These are phyloP conservation scores for Actinemys pallida DNA, from an alignment of 2,113 vertebrate genomes.

Conservation along the genomic window DNA sequence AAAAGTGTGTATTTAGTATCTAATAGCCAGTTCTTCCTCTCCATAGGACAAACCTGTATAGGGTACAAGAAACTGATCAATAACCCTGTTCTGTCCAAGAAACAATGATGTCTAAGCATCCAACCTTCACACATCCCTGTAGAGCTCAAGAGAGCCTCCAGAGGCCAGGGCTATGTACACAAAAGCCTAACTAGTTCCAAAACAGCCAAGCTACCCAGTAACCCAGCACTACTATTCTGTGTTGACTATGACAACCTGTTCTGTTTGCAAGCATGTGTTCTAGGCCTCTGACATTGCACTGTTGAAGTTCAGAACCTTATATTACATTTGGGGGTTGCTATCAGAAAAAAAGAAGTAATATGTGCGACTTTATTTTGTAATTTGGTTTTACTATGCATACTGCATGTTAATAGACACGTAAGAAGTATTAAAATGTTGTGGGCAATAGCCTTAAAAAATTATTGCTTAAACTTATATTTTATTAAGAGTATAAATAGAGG, in stretches of 20 bases:
- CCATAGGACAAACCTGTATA: accelerated
- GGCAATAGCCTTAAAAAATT: background rate
- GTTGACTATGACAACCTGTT: background rate
- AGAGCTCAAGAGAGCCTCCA: background rate
- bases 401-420: background rate
- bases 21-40: background rate
- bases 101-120: background rate
- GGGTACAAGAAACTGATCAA: accelerated
- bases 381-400: background rate
- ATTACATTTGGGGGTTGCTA: background rate
- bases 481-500: background rate
- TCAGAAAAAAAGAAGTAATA: background rate
- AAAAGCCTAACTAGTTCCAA: background rate
- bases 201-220: accelerated
- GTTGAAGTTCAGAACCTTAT: background rate
- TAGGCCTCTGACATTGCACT: background rate
- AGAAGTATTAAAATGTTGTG: slow-evolving; percentile 5
- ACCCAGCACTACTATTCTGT: background rate
- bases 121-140: accelerated
- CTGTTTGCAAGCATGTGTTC: background rate
- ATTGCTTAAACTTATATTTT: background rate
- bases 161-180: accelerated
- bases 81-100: background rate
- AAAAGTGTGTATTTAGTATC: accelerated
- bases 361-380: background rate